phyloP scores from a whole-genome alignment of 37 sponge, comb jelly and placozoan species.

The Cliona cf. orientalis region DNA sequence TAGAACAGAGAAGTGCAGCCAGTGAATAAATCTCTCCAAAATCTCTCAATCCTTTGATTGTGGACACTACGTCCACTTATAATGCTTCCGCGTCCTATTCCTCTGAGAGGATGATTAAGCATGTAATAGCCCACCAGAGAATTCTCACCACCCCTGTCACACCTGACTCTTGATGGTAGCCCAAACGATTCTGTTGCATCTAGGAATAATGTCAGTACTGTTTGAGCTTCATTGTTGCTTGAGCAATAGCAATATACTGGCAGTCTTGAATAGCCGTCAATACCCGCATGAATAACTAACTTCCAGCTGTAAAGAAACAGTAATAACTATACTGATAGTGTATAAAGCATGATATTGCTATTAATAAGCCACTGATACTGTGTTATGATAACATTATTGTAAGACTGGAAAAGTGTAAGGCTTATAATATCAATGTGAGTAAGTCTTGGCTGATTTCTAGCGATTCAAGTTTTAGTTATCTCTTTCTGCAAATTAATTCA shows the following conservation, averaged over 20 bases:
- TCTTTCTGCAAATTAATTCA: too few relatives aligned
- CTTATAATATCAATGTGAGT: too few relatives aligned
- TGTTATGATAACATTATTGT: too few relatives aligned
- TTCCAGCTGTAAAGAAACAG: not conserved
- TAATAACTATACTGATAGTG: not conserved
- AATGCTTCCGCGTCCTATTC: slow-evolving; percentile 42
- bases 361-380: too few relatives aligned
- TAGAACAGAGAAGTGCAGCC: slow-evolving; percentile 53
- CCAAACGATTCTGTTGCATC: not conserved
- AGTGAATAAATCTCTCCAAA: slow-evolving; percentile 67
- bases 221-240: not conserved
- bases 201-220: not conserved
- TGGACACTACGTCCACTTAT: slow-evolving; percentile 62
- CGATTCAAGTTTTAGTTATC: too few relatives aligned
- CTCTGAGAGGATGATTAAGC: slow-evolving; percentile 61
- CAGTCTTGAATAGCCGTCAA: not conserved
- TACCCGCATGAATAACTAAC: not conserved
- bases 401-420: too few relatives aligned
- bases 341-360: too few relatives aligned
- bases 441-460: too few relatives aligned
- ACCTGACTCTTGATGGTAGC: not conserved
- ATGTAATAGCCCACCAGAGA: slow-evolving; percentile 18
- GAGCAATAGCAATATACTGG: not conserved
- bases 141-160: not conserved
- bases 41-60: slow-evolving; percentile 80